phyloP scores from a whole-genome alignment of 2,797 vertebrate species.

The Sebastes cheni region DNA sequence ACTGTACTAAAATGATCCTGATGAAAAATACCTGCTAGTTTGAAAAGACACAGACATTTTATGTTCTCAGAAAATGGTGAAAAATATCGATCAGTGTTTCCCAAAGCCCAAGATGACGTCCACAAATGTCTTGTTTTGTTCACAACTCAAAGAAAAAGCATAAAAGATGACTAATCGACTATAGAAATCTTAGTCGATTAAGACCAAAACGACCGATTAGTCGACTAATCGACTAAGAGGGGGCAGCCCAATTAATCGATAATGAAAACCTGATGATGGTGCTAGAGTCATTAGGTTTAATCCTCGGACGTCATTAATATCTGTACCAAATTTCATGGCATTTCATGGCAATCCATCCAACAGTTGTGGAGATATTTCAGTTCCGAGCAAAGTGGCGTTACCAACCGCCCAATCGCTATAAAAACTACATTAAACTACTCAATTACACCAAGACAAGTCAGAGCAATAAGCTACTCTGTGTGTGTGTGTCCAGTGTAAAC shows the following conservation, averaged over 20 bases:
- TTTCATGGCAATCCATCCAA: neutral
- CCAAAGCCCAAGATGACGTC: no score
- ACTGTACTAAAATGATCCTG: neutral
- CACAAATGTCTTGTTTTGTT: no score
- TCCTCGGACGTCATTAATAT: neutral
- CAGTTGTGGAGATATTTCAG: neutral
- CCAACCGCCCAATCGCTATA: neutral
- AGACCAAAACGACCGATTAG: no score
- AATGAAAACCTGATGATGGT: neutral
- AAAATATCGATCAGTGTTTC: no score
- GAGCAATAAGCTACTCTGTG: neutral
- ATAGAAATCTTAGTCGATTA: no score
- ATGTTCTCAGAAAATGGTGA: no score
- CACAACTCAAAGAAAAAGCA: no score
- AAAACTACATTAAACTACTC: neutral
- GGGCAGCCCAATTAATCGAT: neutral
- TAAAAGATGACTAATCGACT: no score
- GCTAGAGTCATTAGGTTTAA: neutral
- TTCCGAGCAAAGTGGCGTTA: neutral
- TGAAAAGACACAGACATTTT: no score
- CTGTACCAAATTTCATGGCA: neutral
- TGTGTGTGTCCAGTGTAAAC: neutral
- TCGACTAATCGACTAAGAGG: no score
- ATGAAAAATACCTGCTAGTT: no score
- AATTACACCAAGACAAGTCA: neutral